phyloP scores from a whole-genome alignment of 2,113 vertebrate genomes.

The Cryptotis parvus region DNA sequence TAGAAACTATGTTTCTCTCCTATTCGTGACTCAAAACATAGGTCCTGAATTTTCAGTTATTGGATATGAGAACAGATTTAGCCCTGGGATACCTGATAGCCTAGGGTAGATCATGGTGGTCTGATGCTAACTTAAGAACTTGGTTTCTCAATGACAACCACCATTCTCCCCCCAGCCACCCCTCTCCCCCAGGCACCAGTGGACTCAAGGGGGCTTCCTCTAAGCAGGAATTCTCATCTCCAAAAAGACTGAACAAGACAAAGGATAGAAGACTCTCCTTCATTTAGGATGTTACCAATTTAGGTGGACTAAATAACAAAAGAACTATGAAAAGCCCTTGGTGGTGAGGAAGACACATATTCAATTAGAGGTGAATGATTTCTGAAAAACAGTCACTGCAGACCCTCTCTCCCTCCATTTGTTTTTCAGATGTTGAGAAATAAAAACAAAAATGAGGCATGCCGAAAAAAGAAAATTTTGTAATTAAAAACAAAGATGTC shows the following conservation, averaged over 20 bases:
- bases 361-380: neutral
- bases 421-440: too few relatives aligned
- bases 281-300: neutral
- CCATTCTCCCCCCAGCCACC: too few relatives aligned
- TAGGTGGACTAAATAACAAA: neutral
- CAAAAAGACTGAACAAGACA: neutral
- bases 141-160: neutral
- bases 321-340: neutral
- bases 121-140: neutral
- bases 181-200: too few relatives aligned
- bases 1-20: constrained; percentile 19
- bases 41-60: neutral
- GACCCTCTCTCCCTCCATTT: too few relatives aligned
- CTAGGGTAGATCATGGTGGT: neutral
- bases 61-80: neutral
- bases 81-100: neutral
- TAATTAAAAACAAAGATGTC: neutral
- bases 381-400: neutral
- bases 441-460: neutral
- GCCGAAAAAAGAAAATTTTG: constrained; percentile 37
- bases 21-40: neutral
- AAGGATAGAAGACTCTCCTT: neutral
- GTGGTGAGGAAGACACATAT: neutral
- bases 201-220: neutral
- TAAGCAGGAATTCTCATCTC: neutral